These are phyloP conservation scores for Euthynnus affinis DNA, from an alignment of 2,797 vertebrate genomes.

Conservation along the genomic window DNA sequence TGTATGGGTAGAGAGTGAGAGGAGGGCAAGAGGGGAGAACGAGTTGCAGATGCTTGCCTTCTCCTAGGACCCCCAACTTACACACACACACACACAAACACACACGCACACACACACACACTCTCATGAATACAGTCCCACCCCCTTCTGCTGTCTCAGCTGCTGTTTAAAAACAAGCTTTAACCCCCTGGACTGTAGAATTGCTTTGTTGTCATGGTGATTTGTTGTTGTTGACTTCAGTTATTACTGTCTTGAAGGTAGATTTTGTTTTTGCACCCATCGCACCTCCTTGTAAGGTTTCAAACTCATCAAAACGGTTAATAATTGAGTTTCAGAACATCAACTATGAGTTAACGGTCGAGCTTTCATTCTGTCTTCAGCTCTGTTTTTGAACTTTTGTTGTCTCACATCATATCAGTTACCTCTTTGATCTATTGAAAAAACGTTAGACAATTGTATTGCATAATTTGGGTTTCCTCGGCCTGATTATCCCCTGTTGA, in stretches of 20 bases:
- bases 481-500: not conserved
- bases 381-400: not conserved
- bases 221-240: constrained; percentile 52
- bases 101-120: constrained; percentile 6
- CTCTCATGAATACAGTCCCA: not conserved
- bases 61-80: constrained; percentile 9
- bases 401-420: not conserved
- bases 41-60: constrained; percentile 64
- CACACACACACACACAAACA: not conserved
- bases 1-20: constrained; percentile 43
- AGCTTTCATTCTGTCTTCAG: not conserved
- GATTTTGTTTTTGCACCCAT: constrained; percentile 28
- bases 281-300: constrained; percentile 33
- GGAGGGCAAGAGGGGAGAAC: constrained; percentile 54
- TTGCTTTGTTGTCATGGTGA: constrained; percentile 48
- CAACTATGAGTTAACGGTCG: not conserved
- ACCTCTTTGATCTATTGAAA: not conserved
- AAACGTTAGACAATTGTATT: not conserved
- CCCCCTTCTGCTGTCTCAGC: constrained; percentile 47
- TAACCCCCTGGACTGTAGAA: constrained; percentile 32
- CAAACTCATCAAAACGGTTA: not conserved
- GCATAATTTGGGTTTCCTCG: not conserved
- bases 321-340: constrained; percentile 15
- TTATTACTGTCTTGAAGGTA: constrained; percentile 9
- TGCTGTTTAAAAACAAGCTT: constrained; percentile 53